Conservation (phyloP, 2,888 invertebrate genomes). For the Heteromurus nitidus region DNA sequence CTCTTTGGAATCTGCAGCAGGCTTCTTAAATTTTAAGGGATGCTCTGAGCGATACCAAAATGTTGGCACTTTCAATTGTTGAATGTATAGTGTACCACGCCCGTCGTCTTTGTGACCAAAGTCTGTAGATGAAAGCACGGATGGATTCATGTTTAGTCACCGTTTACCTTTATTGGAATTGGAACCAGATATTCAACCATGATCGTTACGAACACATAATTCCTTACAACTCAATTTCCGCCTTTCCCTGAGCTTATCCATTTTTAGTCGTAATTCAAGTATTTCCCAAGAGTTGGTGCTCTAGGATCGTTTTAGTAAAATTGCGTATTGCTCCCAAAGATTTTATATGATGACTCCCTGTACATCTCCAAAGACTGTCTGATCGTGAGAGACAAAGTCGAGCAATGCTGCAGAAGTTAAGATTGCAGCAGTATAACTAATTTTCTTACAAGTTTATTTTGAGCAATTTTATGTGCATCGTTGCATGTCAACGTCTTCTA, state of each 20-base stretch:
- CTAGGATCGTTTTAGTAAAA: neutral
- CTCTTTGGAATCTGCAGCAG: slow-evolving; percentile 4
- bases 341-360: too few species aligned
- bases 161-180: neutral
- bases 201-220: neutral
- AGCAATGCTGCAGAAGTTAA: neutral
- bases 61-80: slow-evolving; percentile 11
- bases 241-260: neutral
- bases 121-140: neutral
- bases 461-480: too few species aligned
- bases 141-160: neutral
- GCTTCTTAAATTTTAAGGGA: neutral
- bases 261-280: neutral
- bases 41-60: slow-evolving; percentile 13
- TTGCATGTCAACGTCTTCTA: too few species aligned
- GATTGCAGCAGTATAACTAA: too few species aligned
- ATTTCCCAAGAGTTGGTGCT: neutral
- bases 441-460: too few species aligned
- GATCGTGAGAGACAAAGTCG: too few species aligned
- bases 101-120: slow-evolving; percentile 44
- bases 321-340: too few species aligned
- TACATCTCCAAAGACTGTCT: too few species aligned
- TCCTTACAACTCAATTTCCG: neutral
- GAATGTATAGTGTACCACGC: slow-evolving; percentile 8
- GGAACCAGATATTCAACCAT: neutral